phyloP scores from a whole-genome alignment of 1,140 invertebrate genomes.

The Caenorhabditis latens region DNA sequence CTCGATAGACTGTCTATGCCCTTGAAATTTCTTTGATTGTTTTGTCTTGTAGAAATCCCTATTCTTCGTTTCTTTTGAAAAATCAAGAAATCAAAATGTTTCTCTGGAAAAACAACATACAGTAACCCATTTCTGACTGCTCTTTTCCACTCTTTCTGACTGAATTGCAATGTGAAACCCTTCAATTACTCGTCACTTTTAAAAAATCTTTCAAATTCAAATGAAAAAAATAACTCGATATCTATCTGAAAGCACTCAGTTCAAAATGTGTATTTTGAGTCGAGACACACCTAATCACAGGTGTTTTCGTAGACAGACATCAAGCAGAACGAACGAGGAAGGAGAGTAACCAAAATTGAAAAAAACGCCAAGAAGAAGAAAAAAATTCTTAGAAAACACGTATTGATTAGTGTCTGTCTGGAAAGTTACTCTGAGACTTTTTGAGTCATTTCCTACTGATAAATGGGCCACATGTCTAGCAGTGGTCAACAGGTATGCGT shows the following conservation, averaged over 20 bases:
- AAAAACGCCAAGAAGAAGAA: neutral
- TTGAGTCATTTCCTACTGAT: conserved; percentile 16
- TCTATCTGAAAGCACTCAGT: conserved; percentile 9
- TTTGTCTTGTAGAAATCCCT: no score
- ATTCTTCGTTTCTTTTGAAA: no score
- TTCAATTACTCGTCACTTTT: conserved; percentile 20
- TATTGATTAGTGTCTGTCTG: conserved; percentile 30
- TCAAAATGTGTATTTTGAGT: conserved; percentile 42
- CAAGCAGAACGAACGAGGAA: conserved; percentile 27
- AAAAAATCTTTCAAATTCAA: neutral
- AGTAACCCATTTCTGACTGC: neutral
- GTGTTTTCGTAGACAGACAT: conserved; percentile 41
- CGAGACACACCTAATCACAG: conserved; percentile 39
- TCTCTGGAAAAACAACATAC: neutral
- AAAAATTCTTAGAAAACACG: conserved; percentile 40
- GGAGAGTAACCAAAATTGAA: no score
- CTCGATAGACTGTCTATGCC: neutral
- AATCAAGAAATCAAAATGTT: neutral
- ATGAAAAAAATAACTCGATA: no score
- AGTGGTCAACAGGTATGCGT: neutral
- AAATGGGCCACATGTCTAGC: neutral
- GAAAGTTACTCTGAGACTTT: conserved; percentile 5
- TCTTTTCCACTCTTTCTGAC: neutral
- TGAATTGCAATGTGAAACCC: neutral
- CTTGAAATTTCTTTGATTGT: no score